Evolutionary conservation across 2,113 vertebrate species (phyloP), one percentile per base, ranked within the genome.

Genomic region (Leuciscus idus): DNA sequence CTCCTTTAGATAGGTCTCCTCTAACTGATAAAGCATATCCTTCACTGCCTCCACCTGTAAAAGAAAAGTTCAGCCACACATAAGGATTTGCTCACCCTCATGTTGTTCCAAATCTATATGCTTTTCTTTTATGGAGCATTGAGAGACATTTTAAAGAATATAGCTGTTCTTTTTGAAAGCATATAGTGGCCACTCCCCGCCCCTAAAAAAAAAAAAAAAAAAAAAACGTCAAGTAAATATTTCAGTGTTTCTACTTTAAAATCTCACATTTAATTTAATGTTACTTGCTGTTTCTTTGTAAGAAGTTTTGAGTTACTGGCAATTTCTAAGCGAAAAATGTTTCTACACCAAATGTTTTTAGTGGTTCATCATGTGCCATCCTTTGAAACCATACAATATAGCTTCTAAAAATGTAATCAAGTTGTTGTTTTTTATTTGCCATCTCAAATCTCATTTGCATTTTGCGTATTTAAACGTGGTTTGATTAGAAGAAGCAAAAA

Each of bases 1-100:
- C 1, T 86, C 94, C 90, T 90, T 93, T 82, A 94, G 86, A 91
- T 92, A 96, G 86, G 83, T 90, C 50, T 93, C 93, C 90, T 95
- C 95, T 89, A 86, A 68, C 82, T 92, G 87, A 80, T 95, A 92
- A 23, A 95, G 74, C 85, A 93, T 92, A 55, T 95, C 94, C 93
- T 96, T 91, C 88, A 94, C 93, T 90, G 88, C 88, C 77, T 92
- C 93, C 88, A 94, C 89, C 93, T 93, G 84, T 36, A 93, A 91
- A 77, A 91, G 4, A 85, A 91, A 92, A 80, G 89, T 59, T 83
- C 43, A 50, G 33, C 23, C 39, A 26, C 39, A 15, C 43, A 48
- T 46, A 39, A 48, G 26, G 43, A 26, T 74, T 74, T 15, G 12
- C 13, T 1, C 1, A n/a, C 23, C 19, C 11, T 74, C 21, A 74